Base-by-base conservation (phyloP, 2,113 vertebrate genomes). In the Eubucco bourcierii region DNA sequence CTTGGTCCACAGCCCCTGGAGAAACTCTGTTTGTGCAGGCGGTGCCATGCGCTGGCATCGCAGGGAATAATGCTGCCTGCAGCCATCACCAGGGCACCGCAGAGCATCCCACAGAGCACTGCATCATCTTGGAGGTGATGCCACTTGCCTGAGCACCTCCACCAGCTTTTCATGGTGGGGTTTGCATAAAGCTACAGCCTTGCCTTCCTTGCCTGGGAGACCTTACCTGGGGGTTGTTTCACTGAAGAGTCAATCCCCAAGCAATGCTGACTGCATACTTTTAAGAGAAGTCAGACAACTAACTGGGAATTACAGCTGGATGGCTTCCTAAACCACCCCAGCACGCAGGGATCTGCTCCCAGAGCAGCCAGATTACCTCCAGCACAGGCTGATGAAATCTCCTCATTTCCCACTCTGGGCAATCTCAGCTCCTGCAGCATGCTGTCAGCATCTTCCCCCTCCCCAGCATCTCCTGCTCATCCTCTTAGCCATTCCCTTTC, bases 271-370 rank as follows among this genome's bases (percentile, higher is more conserved):
- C 41, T 17, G 56, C 47, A 14, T 39, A 23, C 33, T 85, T 53
- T 34, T 9, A 59, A 83, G 64, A 73, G 75, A 85, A 74, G 31
- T 16, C 44, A 74, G 68, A 31, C 55, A 76, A 5, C 27, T 50
- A 27, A 52, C 79, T 82, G 60, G 7, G 60, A 87, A 31, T 90
- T 67, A 12, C 37, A 90, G 64, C 39, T 84, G 29, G 50, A 29
- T 61, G 60, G 71, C 60, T 95, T 89, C 91, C 82, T 80, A n/a
- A 72, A 39, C 63, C 8, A 5, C 39, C 59, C 47, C 1, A 4
- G 44, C 33, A 8, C 0, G 1, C 39, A 61, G 0, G 0, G 56
- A 39, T 63, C 60, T 71, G 6, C 3, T 41, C 76, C 82, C 75
- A 80, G 75, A 37, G 52, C 71, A 91, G 71, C 28, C 46, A 65